Evolutionary conservation across 1,140 invertebrate genomes (phyloP).

Genomic region (Camponotus pennsylvanicus): DNA sequence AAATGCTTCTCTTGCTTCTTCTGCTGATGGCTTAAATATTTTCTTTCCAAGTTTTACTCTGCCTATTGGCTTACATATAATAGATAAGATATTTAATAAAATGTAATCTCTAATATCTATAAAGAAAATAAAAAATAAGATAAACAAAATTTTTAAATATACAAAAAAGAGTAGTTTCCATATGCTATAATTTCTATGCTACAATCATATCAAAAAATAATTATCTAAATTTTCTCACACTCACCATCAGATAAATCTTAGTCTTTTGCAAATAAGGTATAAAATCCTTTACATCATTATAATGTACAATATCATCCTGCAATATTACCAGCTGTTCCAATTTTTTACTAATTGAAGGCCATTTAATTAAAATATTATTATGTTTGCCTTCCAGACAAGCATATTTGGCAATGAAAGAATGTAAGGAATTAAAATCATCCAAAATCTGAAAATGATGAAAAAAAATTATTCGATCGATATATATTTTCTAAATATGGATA

Average conservation of each 20-base stretch:
- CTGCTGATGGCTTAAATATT: neutral
- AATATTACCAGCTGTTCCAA: neutral
- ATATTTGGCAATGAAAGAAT: neutral
- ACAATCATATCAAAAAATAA: neutral
- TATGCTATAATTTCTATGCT: too few species aligned
- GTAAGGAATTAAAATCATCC: slow-evolving; percentile 10
- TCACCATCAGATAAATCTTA: neutral
- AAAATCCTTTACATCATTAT: slow-evolving; percentile 12
- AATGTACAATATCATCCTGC: neutral
- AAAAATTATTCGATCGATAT: neutral
- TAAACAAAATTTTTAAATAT: neutral
- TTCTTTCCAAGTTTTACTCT: slow-evolving; percentile 23
- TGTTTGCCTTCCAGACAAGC: slow-evolving; percentile 12
- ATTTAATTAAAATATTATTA: neutral
- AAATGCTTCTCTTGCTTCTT: slow-evolving; percentile 8
- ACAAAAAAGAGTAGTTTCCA: neutral
- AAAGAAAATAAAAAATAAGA: neutral
- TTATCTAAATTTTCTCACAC: neutral
- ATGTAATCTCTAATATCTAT: slow-evolving; percentile 13
- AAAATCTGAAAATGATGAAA: neutral
- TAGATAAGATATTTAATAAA: neutral
- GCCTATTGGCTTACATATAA: slow-evolving; percentile 2
- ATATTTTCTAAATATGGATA: neutral
- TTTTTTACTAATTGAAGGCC: neutral
- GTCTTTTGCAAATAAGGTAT: neutral